phyloP scores from a whole-genome alignment of 2,888 invertebrate genomes.

The Pharmacophagus antenor region DNA sequence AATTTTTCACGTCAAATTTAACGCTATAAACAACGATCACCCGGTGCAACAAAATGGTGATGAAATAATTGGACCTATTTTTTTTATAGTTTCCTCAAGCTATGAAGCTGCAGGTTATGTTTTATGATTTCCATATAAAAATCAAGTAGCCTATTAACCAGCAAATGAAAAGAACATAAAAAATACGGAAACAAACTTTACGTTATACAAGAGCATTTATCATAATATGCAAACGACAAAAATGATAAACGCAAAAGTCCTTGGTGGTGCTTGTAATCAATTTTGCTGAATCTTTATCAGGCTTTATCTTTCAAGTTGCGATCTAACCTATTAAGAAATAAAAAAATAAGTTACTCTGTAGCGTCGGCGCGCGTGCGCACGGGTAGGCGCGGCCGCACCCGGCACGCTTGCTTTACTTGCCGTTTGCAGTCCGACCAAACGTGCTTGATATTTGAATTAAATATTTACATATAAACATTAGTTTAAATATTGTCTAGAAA shows the following conservation, averaged over 20 bases:
- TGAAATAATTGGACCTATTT: no score
- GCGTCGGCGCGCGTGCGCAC: slow-evolving; percentile 50
- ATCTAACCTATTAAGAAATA: slow-evolving; percentile 48
- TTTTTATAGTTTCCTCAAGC: not conserved
- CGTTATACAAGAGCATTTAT: not conserved
- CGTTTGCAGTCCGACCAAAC: slow-evolving; percentile 34
- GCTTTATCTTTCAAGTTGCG: slow-evolving; percentile 36
- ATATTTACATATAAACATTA: not conserved
- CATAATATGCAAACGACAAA: slow-evolving; percentile 7
- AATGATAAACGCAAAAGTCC: slow-evolving; percentile 10
- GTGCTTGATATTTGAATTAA: slow-evolving; percentile 38
- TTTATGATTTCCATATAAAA: not conserved
- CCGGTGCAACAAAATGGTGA: no score
- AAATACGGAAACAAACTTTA: not conserved
- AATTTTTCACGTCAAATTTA: no score
- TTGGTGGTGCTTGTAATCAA: slow-evolving; percentile 23
- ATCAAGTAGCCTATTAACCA: not conserved
- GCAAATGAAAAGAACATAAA: not conserved
- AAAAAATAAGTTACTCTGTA: slow-evolving; percentile 46
- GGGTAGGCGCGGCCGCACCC: slow-evolving; percentile 56
- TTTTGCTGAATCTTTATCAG: slow-evolving; percentile 31
- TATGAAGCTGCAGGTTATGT: not conserved
- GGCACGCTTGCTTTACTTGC: slow-evolving; percentile 47
- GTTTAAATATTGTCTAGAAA: not conserved
- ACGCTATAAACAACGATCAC: no score